Conservation (phyloP, 2,888 invertebrate species). For the Lymantria monacha region DNA sequence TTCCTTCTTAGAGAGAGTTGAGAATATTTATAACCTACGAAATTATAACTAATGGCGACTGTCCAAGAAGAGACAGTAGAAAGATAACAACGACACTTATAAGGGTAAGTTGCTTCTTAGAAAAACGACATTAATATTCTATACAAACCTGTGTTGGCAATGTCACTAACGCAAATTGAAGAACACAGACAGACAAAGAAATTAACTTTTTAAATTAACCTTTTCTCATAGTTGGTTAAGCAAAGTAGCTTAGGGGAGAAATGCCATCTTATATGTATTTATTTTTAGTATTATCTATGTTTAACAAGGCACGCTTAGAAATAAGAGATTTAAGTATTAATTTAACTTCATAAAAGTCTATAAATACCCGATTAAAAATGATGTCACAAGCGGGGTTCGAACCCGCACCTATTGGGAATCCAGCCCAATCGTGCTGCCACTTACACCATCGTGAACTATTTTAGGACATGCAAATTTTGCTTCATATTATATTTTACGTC, state of each 20-base stretch:
- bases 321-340: too few relatives aligned
- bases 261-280: constrained; percentile 23
- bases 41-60: constrained; percentile 67
- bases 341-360: too few relatives aligned
- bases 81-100: constrained; percentile 54
- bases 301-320: too few relatives aligned
- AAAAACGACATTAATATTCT: constrained; percentile 68
- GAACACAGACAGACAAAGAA: constrained; percentile 43
- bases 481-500: too few relatives aligned
- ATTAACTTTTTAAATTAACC: constrained; percentile 52
- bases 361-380: too few relatives aligned
- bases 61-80: constrained; percentile 59
- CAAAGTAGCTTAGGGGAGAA: constrained; percentile 13
- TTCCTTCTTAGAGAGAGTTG: constrained; percentile 22
- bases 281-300: constrained; percentile 7
- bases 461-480: too few relatives aligned
- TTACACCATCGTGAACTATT: too few relatives aligned
- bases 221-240: constrained; percentile 29
- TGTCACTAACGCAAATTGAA: constrained; percentile 56
- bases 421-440: too few relatives aligned
- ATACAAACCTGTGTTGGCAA: constrained; percentile 35
- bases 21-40: constrained; percentile 52
- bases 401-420: too few relatives aligned
- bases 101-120: constrained; percentile 46
- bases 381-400: too few relatives aligned